Evolutionary conservation across 1,140 invertebrate species (phyloP), one percentile per base, ranked within the genome.

Genomic region (Tenebrio molitor): DNA sequence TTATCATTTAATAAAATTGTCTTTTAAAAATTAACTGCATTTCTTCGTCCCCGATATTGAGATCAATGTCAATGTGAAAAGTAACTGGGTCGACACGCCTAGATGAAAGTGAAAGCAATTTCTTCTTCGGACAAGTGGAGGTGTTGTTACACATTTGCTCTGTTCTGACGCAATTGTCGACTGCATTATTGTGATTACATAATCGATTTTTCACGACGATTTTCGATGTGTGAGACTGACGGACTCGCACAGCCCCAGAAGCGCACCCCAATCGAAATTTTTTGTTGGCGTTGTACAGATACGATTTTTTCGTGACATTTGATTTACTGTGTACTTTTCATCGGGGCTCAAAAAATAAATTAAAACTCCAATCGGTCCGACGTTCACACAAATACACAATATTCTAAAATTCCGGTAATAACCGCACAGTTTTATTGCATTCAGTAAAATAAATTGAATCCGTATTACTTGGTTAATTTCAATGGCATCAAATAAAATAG

Each of bases 101-200:
- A 16, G n/a, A 5, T 50, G 64, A 66, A 66, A 66, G 64, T 44
- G 64, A 66, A 66, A 66, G 64, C 21, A 17, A 66, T 66, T 66
- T 66, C 64, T 66, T 66, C 23, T 6, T 29, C 10, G 23, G 50
- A 58, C 23, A 58, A 58, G 50, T 58, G 50, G 46, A 14, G 46
- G 50, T 58, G 50, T 58, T 58, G 23, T 25, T 58, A 58, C 50
- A 23, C 10, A 29, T 58, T 25, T 15, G 21, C 12, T 50, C 44
- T 2, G 10, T 1, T 33, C n/a, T 21, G 4, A 46, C 42, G 42
- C 10, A 46, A 46, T 16, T 2, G n/a, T 2, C 12, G 2, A 12
- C 36, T 12, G 4, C 2, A n/a, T 39, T 39, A 12, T 39, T 39
- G 36, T 39, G 2, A 4, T 29, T 29, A 8, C 8, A 29, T 29